phyloP scores from a whole-genome alignment of 1,140 invertebrate species.

The Trissolcus basalis region DNA sequence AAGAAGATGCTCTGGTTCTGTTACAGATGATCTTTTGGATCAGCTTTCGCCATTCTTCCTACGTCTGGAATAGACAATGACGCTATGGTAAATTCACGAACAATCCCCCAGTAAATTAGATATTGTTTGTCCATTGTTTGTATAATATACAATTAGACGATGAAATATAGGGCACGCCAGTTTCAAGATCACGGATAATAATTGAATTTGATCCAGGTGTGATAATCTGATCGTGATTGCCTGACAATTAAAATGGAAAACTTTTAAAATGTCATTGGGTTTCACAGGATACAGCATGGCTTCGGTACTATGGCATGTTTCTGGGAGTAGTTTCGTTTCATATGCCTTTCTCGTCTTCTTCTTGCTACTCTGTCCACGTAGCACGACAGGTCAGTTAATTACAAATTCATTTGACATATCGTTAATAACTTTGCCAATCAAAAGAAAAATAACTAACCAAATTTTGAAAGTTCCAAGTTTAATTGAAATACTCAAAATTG shows the following conservation, averaged over 20 bases:
- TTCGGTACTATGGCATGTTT: constrained; percentile 86
- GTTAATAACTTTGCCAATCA: no score
- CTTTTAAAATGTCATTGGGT: constrained; percentile 16
- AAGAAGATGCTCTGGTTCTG: constrained; percentile 6
- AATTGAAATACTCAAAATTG: no score
- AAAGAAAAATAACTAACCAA: no score
- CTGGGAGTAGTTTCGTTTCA: constrained; percentile 83
- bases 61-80: constrained; percentile 74
- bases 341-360: constrained; percentile 78
- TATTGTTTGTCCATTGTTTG: no score
- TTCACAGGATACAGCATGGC: constrained; percentile 86
- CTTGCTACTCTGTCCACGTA: constrained; percentile 83
- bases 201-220: no score
- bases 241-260: no score
- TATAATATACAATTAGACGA: no score
- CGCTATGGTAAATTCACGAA: constrained; percentile 75
- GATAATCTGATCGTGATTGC: no score
- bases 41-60: constrained; percentile 68
- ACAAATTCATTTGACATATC: neutral
- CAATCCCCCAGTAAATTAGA: no score
- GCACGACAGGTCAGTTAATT: constrained; percentile 74
- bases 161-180: no score
- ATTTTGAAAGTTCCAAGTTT: no score
- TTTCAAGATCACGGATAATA: no score
- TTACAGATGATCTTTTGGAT: constrained; percentile 71